phyloP scores from a whole-genome alignment of 2,888 invertebrate species.

The Megamerina dolium region DNA sequence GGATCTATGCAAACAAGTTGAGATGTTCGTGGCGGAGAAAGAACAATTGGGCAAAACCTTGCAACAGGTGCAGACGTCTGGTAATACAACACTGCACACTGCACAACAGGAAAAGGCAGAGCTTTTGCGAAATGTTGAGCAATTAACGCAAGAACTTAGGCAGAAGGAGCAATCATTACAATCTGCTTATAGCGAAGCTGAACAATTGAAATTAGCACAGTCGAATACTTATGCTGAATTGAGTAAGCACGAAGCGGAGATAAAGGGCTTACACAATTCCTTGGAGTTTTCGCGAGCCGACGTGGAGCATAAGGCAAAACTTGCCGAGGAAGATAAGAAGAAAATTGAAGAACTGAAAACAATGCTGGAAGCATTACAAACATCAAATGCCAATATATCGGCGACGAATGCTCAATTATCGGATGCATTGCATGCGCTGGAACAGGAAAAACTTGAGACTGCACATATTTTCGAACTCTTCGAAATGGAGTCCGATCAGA shows the following conservation, averaged over 20 bases:
- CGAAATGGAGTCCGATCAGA: conserved; percentile 41
- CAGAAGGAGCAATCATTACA: conserved; percentile 16
- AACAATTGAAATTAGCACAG: conserved; percentile 25
- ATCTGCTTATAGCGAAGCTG: conserved; percentile 18
- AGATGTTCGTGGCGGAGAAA: conserved; percentile 13
- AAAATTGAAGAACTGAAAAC: conserved; percentile 36
- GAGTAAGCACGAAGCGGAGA: conserved; percentile 17
- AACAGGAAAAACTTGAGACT: conserved; percentile 38
- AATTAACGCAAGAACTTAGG: conserved; percentile 19
- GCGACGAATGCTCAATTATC: conserved; percentile 36
- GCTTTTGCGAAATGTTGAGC: conserved; percentile 18
- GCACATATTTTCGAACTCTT: conserved; percentile 40
- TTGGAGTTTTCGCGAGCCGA: conserved; percentile 31
- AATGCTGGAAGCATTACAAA: conserved; percentile 33
- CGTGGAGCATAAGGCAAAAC: conserved; percentile 29
- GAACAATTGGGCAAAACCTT: conserved; percentile 17
- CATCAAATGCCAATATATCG: conserved; percentile 37
- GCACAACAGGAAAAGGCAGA: conserved; percentile 18
- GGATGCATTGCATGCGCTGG: conserved; percentile 30
- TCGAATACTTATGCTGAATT: conserved; percentile 23
- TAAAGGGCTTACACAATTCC: conserved; percentile 29
- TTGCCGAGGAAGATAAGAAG: conserved; percentile 31
- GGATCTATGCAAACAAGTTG: conserved; percentile 24
- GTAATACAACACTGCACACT: conserved; percentile 10
- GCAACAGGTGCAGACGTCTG: conserved; percentile 20